phyloP scores from a whole-genome alignment of 1,140 invertebrate species.

The Papilio polytes region DNA sequence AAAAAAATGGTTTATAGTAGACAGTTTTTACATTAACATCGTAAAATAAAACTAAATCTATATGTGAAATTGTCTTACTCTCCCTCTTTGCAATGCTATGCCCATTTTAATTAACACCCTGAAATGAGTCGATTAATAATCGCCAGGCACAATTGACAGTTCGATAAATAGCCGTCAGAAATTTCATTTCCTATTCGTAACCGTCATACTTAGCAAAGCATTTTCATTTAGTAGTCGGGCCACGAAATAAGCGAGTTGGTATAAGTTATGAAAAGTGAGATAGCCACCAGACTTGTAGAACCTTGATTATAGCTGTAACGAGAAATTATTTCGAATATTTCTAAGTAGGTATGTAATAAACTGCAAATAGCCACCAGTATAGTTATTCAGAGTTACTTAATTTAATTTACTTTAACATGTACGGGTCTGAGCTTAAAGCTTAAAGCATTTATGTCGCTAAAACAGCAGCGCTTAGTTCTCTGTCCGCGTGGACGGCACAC shows the following conservation, averaged over 20 bases:
- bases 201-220: constrained; percentile 51
- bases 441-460: constrained; percentile 15
- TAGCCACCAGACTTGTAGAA: no score
- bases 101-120: constrained; percentile 53
- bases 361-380: background rate
- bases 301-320: no score
- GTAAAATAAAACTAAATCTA: no score
- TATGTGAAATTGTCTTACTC: background rate
- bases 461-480: constrained; percentile 22
- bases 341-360: background rate
- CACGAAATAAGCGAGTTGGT: constrained; percentile 33
- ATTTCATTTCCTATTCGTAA: constrained; percentile 59
- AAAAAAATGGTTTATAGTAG: no score
- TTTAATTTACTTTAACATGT: background rate
- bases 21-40: no score
- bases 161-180: constrained; percentile 63
- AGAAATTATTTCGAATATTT: no score
- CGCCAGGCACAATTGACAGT: constrained; percentile 50
- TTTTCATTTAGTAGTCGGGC: constrained; percentile 42
- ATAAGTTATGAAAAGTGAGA: background rate
- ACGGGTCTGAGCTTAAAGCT: background rate
- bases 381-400: background rate
- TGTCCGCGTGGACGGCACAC: constrained; percentile 25
- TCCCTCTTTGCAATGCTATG: background rate
- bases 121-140: constrained; percentile 58